Percentiles rank a stretch among this genome's conserved stretches.
phyloP scores from a whole-genome alignment of 2,888 invertebrate species.

The Tenthredo scrophulariae region DNA sequence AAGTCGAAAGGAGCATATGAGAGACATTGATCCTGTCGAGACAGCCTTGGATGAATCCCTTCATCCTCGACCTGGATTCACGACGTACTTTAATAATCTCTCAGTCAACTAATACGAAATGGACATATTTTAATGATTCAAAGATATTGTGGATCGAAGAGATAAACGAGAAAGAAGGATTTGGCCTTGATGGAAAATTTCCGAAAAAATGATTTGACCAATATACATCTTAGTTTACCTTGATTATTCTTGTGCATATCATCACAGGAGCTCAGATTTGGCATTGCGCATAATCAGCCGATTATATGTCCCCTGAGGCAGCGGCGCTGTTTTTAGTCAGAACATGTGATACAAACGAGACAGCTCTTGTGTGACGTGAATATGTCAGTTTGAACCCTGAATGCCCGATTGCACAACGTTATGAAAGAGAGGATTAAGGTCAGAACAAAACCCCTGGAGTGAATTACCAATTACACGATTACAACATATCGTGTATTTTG shows the following conservation, averaged over 20 bases:
- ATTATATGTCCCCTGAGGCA: neutral
- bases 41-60: conserved; percentile 12
- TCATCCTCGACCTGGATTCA: conserved; percentile 17
- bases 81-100: neutral
- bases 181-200: neutral
- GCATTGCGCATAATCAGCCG: neutral
- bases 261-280: neutral
- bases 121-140: neutral
- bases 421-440: neutral
- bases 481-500: neutral
- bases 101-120: neutral
- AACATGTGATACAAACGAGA: neutral
- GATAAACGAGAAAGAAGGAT: neutral
- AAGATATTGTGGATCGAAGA: neutral
- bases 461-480: neutral
- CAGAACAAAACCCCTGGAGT: neutral
- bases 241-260: neutral
- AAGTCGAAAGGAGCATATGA: neutral
- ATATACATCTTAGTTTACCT: neutral
- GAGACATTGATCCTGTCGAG: conserved; percentile 6
- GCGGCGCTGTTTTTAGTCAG: neutral
- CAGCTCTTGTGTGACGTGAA: neutral
- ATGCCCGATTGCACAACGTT: neutral
- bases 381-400: neutral
- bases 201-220: neutral